Base-by-base conservation (phyloP, 2,113 vertebrate genomes). In the Mellivora capensis region DNA sequence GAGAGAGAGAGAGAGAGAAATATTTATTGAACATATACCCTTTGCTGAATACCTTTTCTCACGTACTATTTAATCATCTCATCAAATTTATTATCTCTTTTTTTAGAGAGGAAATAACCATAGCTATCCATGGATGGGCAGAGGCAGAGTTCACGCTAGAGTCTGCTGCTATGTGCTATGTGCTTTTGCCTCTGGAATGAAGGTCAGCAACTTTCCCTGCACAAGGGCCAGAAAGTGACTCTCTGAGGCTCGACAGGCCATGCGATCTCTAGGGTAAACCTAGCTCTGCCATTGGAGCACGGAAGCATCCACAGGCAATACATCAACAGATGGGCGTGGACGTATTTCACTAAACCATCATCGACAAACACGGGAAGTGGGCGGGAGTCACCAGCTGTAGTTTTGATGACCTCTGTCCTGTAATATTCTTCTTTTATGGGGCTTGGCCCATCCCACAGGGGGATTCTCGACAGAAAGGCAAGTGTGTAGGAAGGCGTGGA, bases 221-320 rank as follows among this genome's bases (percentile, higher is more conserved):
- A 71, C 85, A 91, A 69, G 29, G n/a, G 15, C 79, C 77, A 31
- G 42, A 54, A 44, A 67, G 49, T 37, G 44, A 59, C 18, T 67
- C 29, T 52, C 31, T 92, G 31, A 52, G 31, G 25, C 37, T 87
- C 64, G 61, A 88, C 14, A 69, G 42, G 29, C 52, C 21, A 17
- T 54, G 27, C 0, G 4, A 8, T 61, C 57, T 57, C 61, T 42
- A 29, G 25, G 61, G 74, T 27, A 67, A 21, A 3, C 34, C 82
- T 37, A 61, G 29, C 11, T 34, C 15, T 83, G 87, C 54, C 1
- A 0, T 7, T 27, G 37, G 0, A 23, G 57, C 0, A 0, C 11
- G 0, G 31, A 62, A 90, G 31, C 47, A 39, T 71, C 59, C 76
- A 14, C 17, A 59, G 69, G 52, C 3, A 39, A 8, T 1, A 44